A percentile compares a stretch with the other conserved stretches of the same genome.
These are phyloP conservation scores for Cephalopterus ornatus DNA, from an alignment of 2,113 vertebrate genomes.

Conservation along the genomic window DNA sequence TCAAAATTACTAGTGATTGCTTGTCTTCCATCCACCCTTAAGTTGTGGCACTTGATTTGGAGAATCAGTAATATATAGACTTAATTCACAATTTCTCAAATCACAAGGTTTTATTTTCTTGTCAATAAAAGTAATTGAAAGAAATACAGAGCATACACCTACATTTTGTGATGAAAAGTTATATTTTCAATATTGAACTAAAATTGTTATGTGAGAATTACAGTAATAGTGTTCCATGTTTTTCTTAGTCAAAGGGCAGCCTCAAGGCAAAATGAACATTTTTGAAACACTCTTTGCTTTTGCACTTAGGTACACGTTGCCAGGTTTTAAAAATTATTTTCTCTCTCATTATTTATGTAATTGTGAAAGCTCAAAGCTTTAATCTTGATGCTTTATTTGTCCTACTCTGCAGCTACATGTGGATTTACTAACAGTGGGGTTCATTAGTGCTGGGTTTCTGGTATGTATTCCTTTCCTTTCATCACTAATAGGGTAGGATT, in stretches of 20 bases:
- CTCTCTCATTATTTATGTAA: constrained; percentile 2
- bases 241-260: neutral
- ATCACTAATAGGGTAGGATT: constrained; percentile 19
- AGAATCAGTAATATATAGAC: neutral
- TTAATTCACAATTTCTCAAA: neutral
- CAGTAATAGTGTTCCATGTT: neutral
- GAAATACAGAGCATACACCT: neutral
- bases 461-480: neutral
- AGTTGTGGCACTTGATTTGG: neutral
- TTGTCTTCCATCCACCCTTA: neutral
- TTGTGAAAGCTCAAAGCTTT: constrained; percentile 19
- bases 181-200: neutral
- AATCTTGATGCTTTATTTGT: constrained; percentile 32
- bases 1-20: neutral
- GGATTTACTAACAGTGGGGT: neutral
- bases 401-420: neutral
- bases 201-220: neutral
- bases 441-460: neutral
- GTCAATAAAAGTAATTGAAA: neutral
- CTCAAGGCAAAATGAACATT: neutral
- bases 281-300: neutral
- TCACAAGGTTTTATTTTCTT: neutral
- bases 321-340: constrained; percentile 20
- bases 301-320: neutral
- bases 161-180: neutral